Percentiles rank a stretch among this genome's conserved stretches.
These are phyloP conservation scores for Caerostris darwini DNA, from an alignment of 1,140 invertebrate genomes.

Conservation along the genomic window DNA sequence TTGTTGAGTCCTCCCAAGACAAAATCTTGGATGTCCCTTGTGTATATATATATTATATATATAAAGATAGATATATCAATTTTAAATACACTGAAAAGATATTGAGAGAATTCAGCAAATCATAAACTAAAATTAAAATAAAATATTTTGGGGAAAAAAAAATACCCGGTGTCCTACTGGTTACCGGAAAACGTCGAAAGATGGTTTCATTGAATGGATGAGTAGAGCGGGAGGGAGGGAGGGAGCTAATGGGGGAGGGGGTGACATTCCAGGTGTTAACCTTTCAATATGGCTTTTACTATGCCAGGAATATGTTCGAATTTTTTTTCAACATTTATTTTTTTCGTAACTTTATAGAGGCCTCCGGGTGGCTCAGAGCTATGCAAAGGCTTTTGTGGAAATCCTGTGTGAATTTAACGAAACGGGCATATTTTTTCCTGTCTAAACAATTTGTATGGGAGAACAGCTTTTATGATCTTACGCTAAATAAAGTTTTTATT, in stretches of 20 bases:
- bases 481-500: too few species aligned
- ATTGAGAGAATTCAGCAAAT: not conserved
- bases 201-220: not conserved
- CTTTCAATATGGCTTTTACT: constrained; percentile 1
- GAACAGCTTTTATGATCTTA: too few species aligned
- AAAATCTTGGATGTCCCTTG: too few species aligned
- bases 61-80: not conserved
- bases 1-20: too few species aligned
- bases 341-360: too few species aligned
- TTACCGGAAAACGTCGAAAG: not conserved
- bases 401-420: not conserved
- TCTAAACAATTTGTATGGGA: too few species aligned
- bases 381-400: not conserved
- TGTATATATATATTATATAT: not conserved
- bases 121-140: too few species aligned
- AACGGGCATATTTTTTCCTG: not conserved
- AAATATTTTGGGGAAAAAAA: not conserved
- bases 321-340: not conserved
- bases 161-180: not conserved
- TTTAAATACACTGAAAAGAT: not conserved
- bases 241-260: too few species aligned
- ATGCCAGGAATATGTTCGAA: not conserved
- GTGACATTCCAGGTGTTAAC: constrained; percentile 40
- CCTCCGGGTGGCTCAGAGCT: too few species aligned
- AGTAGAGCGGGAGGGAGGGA: not conserved